A percentile compares a stretch with the other conserved stretches of the same genome.
Evolutionary conservation across 37 sponge, comb jelly and placozoan genomes (phyloP).

Genomic region (Oopsacas minuta): DNA sequence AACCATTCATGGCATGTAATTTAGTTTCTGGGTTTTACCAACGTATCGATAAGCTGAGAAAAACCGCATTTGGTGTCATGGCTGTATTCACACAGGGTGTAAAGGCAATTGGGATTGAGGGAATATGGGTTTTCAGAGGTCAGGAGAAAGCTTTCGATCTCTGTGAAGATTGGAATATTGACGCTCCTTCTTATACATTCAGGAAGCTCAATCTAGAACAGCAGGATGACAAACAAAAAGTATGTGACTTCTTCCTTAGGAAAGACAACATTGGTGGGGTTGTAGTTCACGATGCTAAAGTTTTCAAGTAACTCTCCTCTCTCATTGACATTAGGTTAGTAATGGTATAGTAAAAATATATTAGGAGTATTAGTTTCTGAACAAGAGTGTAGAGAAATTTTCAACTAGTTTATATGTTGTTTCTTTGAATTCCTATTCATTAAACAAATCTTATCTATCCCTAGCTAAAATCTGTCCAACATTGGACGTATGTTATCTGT

Average conservation of each 20-base stretch:
- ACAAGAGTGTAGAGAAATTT: neutral
- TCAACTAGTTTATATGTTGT: neutral
- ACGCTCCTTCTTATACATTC: constrained; percentile 69
- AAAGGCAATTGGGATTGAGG: constrained; percentile 33
- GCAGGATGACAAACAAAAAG: constrained; percentile 26
- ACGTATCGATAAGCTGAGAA: constrained; percentile 65
- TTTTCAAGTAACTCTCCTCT: constrained; percentile 49
- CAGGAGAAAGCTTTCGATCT: constrained; percentile 64
- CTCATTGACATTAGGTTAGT: neutral
- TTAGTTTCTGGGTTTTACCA: constrained; percentile 78
- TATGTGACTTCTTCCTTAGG: constrained; percentile 54
- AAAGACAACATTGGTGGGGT: constrained; percentile 62
- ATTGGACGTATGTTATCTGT: no score
- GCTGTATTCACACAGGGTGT: constrained; percentile 47
- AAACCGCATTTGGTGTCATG: constrained; percentile 63
- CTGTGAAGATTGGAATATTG: constrained; percentile 67
- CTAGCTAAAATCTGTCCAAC: no score
- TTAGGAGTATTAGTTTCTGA: neutral
- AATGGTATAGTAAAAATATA: neutral
- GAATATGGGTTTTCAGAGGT: constrained; percentile 78
- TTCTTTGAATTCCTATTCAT: neutral
- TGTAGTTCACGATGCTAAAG: constrained; percentile 42
- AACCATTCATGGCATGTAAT: constrained; percentile 66
- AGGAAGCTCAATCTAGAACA: constrained; percentile 49
- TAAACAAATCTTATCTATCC: no score